These are phyloP conservation scores for Leptinotarsa lineolata DNA, from an alignment of 1,140 invertebrate species.

Conservation along the genomic window DNA sequence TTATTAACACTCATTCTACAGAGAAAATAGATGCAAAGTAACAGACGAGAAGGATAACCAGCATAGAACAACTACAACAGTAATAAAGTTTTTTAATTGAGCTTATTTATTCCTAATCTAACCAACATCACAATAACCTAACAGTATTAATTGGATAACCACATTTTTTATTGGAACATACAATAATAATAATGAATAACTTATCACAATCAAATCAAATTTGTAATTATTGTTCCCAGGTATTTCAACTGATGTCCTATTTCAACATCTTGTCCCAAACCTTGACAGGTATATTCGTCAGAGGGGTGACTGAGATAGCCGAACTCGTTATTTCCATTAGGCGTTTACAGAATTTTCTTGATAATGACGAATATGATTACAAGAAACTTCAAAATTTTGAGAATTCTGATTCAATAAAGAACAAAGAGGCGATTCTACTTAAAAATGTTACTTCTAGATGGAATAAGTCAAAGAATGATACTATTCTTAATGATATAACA, in stretches of 20 bases:
- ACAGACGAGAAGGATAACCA: too few species aligned
- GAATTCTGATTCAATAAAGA: not conserved
- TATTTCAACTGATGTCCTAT: slow-evolving; percentile 68
- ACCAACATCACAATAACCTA: too few species aligned
- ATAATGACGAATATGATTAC: slow-evolving; percentile 26
- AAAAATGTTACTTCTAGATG: slow-evolving; percentile 57
- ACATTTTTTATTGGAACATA: too few species aligned
- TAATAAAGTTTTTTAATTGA: too few species aligned
- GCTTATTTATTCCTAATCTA: too few species aligned
- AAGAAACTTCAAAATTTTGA: not conserved
- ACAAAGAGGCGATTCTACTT: slow-evolving; percentile 29
- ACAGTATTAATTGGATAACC: too few species aligned
- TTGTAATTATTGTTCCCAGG: slow-evolving; percentile 39
- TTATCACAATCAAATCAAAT: not conserved
- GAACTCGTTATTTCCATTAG: slow-evolving; percentile 17
- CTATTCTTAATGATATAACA: slow-evolving; percentile 59
- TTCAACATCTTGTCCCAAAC: slow-evolving; percentile 66
- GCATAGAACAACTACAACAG: too few species aligned
- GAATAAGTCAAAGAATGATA: slow-evolving; percentile 48
- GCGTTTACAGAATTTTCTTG: slow-evolving; percentile 26
- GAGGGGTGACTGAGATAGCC: slow-evolving; percentile 65
- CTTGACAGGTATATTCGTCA: slow-evolving; percentile 71
- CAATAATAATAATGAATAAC: too few species aligned
- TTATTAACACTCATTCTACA: too few species aligned
- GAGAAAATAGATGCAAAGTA: too few species aligned